Conservation (phyloP, 1,140 invertebrate genomes). For the Helicoverpa armigera region DNA sequence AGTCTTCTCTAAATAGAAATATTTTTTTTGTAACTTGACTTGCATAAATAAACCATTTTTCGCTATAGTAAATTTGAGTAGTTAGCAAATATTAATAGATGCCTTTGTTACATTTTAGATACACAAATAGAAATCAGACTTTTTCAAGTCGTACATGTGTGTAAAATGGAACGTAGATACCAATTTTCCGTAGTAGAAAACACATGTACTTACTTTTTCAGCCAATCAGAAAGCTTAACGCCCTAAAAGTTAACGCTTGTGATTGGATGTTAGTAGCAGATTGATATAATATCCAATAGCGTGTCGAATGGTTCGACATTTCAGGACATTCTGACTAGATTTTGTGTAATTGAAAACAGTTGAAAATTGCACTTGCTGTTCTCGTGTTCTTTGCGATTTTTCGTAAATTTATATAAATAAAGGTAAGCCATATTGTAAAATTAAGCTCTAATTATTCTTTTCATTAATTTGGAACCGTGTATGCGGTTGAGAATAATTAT, state of each 20-base stretch:
- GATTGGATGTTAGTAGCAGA: not conserved
- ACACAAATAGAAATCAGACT: not conserved
- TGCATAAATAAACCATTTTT: too few relatives aligned
- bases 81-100: too few relatives aligned
- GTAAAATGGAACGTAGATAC: constrained; percentile 7
- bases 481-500: too few relatives aligned
- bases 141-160: not conserved
- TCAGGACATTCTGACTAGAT: not conserved
- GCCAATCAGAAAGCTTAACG: constrained; percentile 19
- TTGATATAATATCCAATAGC: not conserved
- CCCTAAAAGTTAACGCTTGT: constrained; percentile 1
- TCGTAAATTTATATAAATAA: constrained; percentile 40
- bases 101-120: too few relatives aligned
- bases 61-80: too few relatives aligned
- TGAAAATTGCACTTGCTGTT: constrained; percentile 50
- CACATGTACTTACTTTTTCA: not conserved
- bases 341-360: constrained; percentile 40
- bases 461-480: not conserved
- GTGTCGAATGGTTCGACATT: not conserved
- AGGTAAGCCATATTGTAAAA: constrained; percentile 38
- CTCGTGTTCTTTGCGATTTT: constrained; percentile 38
- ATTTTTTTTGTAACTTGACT: too few relatives aligned
- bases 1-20: too few relatives aligned
- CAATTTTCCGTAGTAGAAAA: constrained; percentile 2
- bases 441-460: not conserved